A percentile compares a stretch with the other conserved stretches of the same genome.
phyloP scores from a whole-genome alignment of 2,888 invertebrate genomes.

The Calameuta pallipes region DNA sequence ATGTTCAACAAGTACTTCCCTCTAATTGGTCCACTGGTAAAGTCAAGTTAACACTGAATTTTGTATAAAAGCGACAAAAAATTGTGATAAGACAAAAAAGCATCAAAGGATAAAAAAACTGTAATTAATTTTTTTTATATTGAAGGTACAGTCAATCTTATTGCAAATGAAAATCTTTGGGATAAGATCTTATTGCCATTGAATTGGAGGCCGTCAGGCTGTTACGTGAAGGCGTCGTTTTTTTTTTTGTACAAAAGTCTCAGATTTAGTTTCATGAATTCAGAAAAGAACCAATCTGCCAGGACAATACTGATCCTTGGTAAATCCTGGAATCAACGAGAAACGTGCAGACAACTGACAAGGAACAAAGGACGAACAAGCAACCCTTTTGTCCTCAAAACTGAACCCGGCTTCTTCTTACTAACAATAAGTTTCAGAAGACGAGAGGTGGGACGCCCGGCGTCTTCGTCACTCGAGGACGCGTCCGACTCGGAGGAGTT shows the following conservation, averaged over 20 bases:
- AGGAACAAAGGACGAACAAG: constrained; percentile 39
- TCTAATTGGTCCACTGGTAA: too few species aligned
- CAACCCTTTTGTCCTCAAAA: constrained; percentile 45
- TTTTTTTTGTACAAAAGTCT: constrained; percentile 25
- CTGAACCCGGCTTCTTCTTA: constrained; percentile 36
- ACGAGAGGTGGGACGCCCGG: not conserved
- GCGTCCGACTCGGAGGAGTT: not conserved
- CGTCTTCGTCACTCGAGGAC: not conserved
- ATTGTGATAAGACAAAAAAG: too few species aligned
- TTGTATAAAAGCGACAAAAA: too few species aligned
- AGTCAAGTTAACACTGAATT: too few species aligned
- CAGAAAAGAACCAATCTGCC: constrained; percentile 40
- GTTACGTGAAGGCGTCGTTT: constrained; percentile 22
- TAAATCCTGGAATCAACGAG: constrained; percentile 25
- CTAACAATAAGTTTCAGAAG: constrained; percentile 4
- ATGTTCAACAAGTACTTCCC: too few species aligned
- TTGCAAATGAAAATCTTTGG: too few species aligned
- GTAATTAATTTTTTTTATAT: too few species aligned
- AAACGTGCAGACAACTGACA: constrained; percentile 38
- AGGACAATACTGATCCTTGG: constrained; percentile 42
- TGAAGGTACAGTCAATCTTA: too few species aligned
- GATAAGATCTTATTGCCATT: too few species aligned
- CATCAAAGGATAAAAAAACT: too few species aligned
- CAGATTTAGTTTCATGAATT: constrained; percentile 40
- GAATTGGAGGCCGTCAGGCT: constrained; percentile 18